Percentiles rank a stretch among this genome's conserved stretches.
phyloP scores from a whole-genome alignment of 2,888 invertebrate genomes.

The Coelopa pilipes region DNA sequence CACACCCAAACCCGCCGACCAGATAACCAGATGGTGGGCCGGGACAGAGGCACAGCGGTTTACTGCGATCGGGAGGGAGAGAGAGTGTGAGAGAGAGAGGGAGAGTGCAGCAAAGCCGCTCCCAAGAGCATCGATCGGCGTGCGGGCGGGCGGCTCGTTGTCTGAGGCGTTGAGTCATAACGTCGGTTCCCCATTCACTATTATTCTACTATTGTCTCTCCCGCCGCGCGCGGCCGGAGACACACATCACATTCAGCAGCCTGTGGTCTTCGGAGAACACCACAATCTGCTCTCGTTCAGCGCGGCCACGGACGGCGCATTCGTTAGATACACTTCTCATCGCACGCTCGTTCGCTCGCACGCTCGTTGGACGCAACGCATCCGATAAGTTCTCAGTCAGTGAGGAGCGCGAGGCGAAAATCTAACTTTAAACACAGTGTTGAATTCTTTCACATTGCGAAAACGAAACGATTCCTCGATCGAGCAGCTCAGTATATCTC shows the following conservation, averaged over 20 bases:
- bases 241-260: background rate
- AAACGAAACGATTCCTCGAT: constrained; percentile 18
- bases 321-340: constrained; percentile 14
- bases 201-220: constrained; percentile 9
- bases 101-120: background rate
- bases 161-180: constrained; percentile 30
- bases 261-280: too few relatives aligned
- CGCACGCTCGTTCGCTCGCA: constrained; percentile 3
- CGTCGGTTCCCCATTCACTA: background rate
- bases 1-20: constrained; percentile 23
- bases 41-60: background rate
- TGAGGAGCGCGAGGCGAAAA: constrained; percentile 12
- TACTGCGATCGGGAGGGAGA: background rate
- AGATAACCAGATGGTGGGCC: background rate
- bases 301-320: background rate
- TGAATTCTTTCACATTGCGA: constrained; percentile 18
- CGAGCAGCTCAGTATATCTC: constrained; percentile 59
- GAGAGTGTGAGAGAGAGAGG: background rate
- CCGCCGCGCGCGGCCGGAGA: background rate
- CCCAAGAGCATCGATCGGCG: background rate
- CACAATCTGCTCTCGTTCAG: background rate
- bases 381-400: background rate
- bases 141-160: constrained; percentile 15
- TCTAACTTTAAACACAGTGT: constrained; percentile 3
- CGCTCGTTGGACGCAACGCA: background rate